A percentile compares a stretch with the other conserved stretches of the same genome.
Conservation (phyloP, 2,113 vertebrate genomes). For the Machaerirhynchus nigripectus region DNA sequence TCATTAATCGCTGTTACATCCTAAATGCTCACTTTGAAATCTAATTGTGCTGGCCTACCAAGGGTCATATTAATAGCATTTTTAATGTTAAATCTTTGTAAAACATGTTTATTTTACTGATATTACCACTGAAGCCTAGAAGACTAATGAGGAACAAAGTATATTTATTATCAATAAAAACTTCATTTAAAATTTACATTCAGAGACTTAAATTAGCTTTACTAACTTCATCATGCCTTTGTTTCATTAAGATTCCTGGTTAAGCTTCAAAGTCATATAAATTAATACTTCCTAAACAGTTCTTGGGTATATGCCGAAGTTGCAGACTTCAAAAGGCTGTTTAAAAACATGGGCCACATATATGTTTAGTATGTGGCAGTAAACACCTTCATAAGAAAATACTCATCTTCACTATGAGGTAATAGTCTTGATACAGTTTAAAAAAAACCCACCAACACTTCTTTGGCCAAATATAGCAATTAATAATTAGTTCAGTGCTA, state of each 20-base stretch:
- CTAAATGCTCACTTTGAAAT: slow-evolving; percentile 93
- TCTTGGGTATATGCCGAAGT: slow-evolving; percentile 20
- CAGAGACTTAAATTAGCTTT: slow-evolving; percentile 71
- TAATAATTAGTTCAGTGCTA: background rate
- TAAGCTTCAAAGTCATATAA: slow-evolving; percentile 60
- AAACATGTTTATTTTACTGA: slow-evolving; percentile 79
- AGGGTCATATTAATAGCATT: slow-evolving; percentile 94
- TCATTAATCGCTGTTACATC: slow-evolving; percentile 99
- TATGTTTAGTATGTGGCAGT: background rate
- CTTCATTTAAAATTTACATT: slow-evolving; percentile 74
- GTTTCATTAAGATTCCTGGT: slow-evolving; percentile 66
- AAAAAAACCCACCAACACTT: background rate
- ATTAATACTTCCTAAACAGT: slow-evolving; percentile 50
- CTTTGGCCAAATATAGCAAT: background rate
- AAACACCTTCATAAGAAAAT: slow-evolving; percentile 4
- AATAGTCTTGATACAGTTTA: background rate
- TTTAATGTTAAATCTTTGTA: slow-evolving; percentile 85
- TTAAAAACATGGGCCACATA: background rate
- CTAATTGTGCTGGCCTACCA: slow-evolving; percentile 87
- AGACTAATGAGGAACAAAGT: slow-evolving; percentile 72
- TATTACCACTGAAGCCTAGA: slow-evolving; percentile 63
- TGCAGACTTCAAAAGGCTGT: slow-evolving; percentile 23
- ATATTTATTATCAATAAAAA: slow-evolving; percentile 79
- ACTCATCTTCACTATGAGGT: background rate
- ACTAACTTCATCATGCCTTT: slow-evolving; percentile 61